Percentiles rank a stretch among this genome's conserved stretches.
These are phyloP conservation scores for Coryphaenoides rupestris DNA, from an alignment of 2,113 vertebrate genomes.

Conservation along the genomic window DNA sequence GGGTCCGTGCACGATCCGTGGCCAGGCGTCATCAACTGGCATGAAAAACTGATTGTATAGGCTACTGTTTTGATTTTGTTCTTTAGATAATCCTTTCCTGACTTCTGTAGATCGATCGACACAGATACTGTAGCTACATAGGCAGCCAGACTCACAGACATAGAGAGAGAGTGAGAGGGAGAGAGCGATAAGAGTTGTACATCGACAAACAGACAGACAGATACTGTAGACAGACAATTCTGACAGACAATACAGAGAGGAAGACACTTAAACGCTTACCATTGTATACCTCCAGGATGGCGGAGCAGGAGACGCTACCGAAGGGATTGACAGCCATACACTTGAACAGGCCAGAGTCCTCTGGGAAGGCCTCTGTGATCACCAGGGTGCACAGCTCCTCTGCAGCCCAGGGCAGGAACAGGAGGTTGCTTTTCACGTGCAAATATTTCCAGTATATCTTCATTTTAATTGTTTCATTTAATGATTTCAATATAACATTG, in stretches of 20 bases:
- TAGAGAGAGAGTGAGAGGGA: not conserved
- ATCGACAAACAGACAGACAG: not conserved
- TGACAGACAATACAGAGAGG: too few species aligned
- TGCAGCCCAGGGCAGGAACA: constrained; percentile 40
- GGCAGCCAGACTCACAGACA: not conserved
- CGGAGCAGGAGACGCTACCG: constrained; percentile 76
- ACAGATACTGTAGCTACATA: not conserved
- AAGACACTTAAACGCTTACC: too few species aligned
- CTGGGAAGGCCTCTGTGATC: constrained; percentile 86
- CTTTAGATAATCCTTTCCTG: too few species aligned
- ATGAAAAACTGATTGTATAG: too few species aligned
- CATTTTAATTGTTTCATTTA: too few species aligned
- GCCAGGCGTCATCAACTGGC: too few species aligned
- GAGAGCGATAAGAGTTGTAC: not conserved
- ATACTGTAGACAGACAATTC: not conserved
- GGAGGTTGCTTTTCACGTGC: not conserved
- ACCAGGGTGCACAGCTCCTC: constrained; percentile 88
- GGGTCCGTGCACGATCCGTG: too few species aligned
- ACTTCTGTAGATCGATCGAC: too few species aligned
- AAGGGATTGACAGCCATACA: constrained; percentile 82
- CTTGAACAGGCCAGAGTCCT: constrained; percentile 86
- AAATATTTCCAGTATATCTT: too few species aligned
- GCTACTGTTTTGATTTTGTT: too few species aligned
- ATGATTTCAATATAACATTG: too few species aligned
- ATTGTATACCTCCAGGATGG: constrained; percentile 76